Base-by-base conservation (phyloP, 2,113 vertebrate genomes). In the Crocuta crocuta region DNA sequence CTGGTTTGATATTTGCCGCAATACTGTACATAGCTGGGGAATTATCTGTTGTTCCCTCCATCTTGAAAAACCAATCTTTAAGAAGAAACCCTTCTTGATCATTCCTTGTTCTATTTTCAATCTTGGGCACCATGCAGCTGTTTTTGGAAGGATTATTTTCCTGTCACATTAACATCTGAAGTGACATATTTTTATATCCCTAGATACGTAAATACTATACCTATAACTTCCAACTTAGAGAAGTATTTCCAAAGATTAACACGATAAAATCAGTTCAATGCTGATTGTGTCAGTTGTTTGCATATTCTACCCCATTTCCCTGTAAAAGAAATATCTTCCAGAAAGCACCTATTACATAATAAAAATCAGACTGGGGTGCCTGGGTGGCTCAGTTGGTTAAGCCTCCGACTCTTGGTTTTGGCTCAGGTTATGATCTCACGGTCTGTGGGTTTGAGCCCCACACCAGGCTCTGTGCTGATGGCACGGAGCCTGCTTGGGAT, bases 161-260 rank as follows among this genome's bases (percentile, higher is more conserved):
- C 35, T 63, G 1, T 71, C 63, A 92, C 45, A 94, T 82, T 70
- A 91, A 89, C 55, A 91, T 53, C 17, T 63, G 58, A 80, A 88
- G 68, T 85, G 48, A 91, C 23, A 74, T 28, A 12, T 48, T 96
- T 96, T 81, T 63, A 58, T 28, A 68, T 8, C 23, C 92, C 16
- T 63, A 78, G 17, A 66, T 76, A 80, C 50, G 85, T 55, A 63
- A 39, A 86, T 43, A 48, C 9, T 92, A 48, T 86, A 50, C 10
- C 6, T 17, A 17, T 53, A 94, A 58, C 50, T 90, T 83, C 23
- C 48, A 21, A 71, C 16, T 79, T 71, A 80, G 0, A 97, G 19
- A 96, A 97, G 63, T 70, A 35, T n/a, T 92, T 96, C 23, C 28
- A 96, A 89, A 39, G 43, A 78, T 61, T 94, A 97, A 71, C 28